Evolutionary conservation across 2,797 vertebrate species (phyloP).

Genomic region (Pterois miles): DNA sequence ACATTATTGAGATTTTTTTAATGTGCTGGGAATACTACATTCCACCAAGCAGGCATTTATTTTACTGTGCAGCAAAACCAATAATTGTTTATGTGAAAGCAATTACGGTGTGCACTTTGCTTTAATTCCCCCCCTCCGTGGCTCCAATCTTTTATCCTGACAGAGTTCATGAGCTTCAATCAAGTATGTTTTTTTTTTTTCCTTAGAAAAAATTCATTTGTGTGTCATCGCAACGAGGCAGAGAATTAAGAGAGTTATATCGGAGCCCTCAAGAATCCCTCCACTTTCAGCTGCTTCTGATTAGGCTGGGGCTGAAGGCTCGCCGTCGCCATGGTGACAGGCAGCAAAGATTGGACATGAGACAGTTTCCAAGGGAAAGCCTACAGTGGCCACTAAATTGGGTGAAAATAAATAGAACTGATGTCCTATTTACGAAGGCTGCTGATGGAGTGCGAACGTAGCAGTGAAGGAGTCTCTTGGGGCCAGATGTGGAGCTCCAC

Average conservation of each 20-base stretch:
- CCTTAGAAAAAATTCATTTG: constrained; percentile 20
- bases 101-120: constrained; percentile 25
- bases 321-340: constrained; percentile 73
- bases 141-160: constrained; percentile 8
- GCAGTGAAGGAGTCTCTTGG: constrained; percentile 32
- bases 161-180: constrained; percentile 27
- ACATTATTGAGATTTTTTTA: constrained; percentile 10
- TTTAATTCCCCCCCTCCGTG: constrained; percentile 7
- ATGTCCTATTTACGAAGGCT: constrained; percentile 73
- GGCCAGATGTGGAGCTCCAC: constrained; percentile 17
- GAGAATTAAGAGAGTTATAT: constrained; percentile 55
- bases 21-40: constrained; percentile 13
- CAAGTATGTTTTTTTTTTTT: background rate
- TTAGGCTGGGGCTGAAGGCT: constrained; percentile 55
- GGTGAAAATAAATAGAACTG: constrained; percentile 75
- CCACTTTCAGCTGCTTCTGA: constrained; percentile 59
- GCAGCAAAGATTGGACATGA: constrained; percentile 64
- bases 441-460: constrained; percentile 31
- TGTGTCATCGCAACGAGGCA: constrained; percentile 24
- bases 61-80: constrained; percentile 6
- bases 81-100: constrained; percentile 31
- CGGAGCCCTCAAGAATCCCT: constrained; percentile 51
- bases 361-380: constrained; percentile 58
- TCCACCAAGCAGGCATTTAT: constrained; percentile 12
- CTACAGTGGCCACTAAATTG: constrained; percentile 62